phyloP scores from a whole-genome alignment of 2,797 vertebrate species.

The Centroberyx gerrardi region DNA sequence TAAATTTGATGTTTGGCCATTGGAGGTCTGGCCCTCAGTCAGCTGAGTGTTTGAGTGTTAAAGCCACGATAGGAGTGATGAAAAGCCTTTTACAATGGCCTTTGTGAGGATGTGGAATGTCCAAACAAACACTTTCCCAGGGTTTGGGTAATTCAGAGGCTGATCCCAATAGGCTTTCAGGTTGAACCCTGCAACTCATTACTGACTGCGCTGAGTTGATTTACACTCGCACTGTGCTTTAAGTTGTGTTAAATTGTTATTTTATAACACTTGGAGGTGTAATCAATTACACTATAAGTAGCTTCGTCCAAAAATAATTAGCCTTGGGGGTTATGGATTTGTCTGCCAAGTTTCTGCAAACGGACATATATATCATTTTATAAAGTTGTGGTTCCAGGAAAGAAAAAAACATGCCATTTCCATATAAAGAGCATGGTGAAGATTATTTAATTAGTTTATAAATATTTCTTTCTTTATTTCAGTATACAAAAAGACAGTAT shows the following conservation, averaged over 20 bases:
- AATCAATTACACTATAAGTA: constrained; percentile 59
- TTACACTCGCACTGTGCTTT: constrained; percentile 47
- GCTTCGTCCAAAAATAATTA: constrained; percentile 44
- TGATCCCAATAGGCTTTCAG: constrained; percentile 48
- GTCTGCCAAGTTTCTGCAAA: constrained; percentile 24
- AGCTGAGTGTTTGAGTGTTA: constrained; percentile 51
- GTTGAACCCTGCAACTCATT: constrained; percentile 61
- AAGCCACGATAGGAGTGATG: constrained; percentile 49
- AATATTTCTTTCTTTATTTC: constrained; percentile 96
- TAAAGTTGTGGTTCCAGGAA: constrained; percentile 11
- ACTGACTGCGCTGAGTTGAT: constrained; percentile 66
- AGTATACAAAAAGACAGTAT: constrained; percentile 94
- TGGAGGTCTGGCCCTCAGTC: constrained; percentile 43
- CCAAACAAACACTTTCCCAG: constrained; percentile 82
- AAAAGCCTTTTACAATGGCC: constrained; percentile 61
- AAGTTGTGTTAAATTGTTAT: constrained; percentile 64
- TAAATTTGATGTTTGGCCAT: constrained; percentile 42
- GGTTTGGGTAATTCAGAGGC: constrained; percentile 61
- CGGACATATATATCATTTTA: background rate
- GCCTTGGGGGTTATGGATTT: constrained; percentile 6
- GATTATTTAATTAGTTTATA: constrained; percentile 92
- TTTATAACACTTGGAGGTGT: constrained; percentile 64
- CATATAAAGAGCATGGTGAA: constrained; percentile 74
- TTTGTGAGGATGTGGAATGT: constrained; percentile 74
- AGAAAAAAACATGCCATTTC: constrained; percentile 34